Evolutionary conservation across 92 coral and sea anemone genomes (phyloP).

Genomic region (Porites evermanni): DNA sequence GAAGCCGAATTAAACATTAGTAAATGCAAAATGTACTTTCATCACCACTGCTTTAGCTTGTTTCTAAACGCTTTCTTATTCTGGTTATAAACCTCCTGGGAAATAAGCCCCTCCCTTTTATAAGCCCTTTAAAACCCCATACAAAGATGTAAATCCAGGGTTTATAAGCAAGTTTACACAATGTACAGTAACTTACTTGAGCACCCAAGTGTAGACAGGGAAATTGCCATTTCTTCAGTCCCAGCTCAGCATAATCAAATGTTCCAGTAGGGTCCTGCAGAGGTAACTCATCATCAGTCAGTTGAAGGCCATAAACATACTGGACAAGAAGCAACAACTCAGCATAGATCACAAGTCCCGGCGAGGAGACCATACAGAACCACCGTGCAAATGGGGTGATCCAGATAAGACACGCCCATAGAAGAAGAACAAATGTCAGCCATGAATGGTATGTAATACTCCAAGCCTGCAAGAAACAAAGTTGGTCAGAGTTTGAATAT

Average conservation of each 20-base stretch:
- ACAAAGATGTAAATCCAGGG: no score
- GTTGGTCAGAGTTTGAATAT: not conserved
- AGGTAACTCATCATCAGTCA: constrained; percentile 88
- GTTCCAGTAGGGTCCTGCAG: constrained; percentile 86
- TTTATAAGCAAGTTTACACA: no score
- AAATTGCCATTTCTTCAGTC: constrained; percentile 95
- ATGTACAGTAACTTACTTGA: constrained; percentile 65
- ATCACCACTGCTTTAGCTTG: no score
- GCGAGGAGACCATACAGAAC: constrained; percentile 99
- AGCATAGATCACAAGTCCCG: constrained; percentile 93
- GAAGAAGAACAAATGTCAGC: constrained; percentile 95
- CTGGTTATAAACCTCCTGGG: no score
- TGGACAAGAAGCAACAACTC: constrained; percentile 90
- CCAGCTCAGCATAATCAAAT: constrained; percentile 93
- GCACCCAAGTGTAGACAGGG: constrained; percentile 94
- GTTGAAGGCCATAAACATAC: constrained; percentile 85
- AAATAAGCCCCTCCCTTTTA: no score
- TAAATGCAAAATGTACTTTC: no score
- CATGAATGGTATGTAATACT: constrained; percentile 99
- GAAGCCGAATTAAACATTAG: no score
- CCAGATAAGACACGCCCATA: constrained; percentile 99
- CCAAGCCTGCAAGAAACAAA: constrained; percentile 81
- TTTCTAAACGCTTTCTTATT: no score
- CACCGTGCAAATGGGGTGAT: constrained; percentile 98
- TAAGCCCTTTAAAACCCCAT: no score